Evolutionary conservation across 2,113 vertebrate genomes (phyloP).

Genomic region (Pelmatolapia mariae): DNA sequence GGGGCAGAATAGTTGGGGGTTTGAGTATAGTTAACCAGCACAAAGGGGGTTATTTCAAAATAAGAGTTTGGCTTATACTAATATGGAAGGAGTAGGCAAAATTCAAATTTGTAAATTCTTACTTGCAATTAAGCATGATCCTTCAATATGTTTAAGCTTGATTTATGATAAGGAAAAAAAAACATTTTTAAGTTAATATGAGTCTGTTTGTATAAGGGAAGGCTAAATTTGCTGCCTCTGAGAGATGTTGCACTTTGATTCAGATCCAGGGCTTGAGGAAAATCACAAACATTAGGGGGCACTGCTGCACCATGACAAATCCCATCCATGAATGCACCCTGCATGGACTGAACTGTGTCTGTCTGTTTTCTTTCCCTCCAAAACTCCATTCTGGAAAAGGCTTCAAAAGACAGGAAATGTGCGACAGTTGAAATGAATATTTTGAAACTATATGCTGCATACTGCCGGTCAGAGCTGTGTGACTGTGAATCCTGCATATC

Average conservation of each 20-base stretch:
- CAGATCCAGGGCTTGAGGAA: not conserved
- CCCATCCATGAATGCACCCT: not conserved
- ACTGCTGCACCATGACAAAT: slow-evolving; percentile 39
- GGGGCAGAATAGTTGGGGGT: not conserved
- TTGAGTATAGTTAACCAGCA: not conserved
- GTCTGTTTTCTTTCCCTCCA: slow-evolving; percentile 14
- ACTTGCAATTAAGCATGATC: not conserved
- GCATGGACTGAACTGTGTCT: not conserved
- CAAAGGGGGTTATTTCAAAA: slow-evolving; percentile 28
- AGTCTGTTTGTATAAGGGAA: not conserved
- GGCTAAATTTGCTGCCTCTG: not conserved
- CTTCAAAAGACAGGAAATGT: slow-evolving; percentile 31
- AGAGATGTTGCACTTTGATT: not conserved
- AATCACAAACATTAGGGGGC: slow-evolving; percentile 47
- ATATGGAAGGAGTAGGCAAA: not conserved
- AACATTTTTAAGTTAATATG: not conserved
- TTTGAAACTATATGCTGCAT: slow-evolving; percentile 17
- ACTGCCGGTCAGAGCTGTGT: not conserved
- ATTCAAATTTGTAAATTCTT: not conserved
- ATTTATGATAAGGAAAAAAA: not conserved
- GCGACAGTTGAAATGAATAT: slow-evolving; percentile 13
- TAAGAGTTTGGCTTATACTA: slow-evolving; percentile 10
- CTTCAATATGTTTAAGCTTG: not conserved
- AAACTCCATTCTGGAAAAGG: slow-evolving; percentile 13
- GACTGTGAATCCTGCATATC: not conserved